These are phyloP conservation scores for Theretra japonica DNA, from an alignment of 2,888 invertebrate genomes.

Conservation along the genomic window DNA sequence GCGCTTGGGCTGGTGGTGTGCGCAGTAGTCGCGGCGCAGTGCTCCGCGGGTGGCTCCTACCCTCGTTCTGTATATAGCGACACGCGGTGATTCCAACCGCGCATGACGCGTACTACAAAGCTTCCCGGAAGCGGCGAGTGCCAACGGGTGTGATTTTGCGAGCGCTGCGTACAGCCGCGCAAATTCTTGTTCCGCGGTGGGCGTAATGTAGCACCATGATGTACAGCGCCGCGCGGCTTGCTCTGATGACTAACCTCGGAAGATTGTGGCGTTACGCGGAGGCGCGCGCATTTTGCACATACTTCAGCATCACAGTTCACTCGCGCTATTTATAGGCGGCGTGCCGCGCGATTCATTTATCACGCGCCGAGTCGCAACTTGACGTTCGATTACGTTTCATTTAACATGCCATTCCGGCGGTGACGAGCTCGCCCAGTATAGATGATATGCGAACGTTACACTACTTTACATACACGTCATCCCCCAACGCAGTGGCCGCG, in stretches of 20 bases:
- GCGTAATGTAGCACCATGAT: constrained; percentile 33
- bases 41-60: constrained; percentile 35
- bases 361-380: constrained; percentile 20
- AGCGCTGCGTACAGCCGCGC: constrained; percentile 40
- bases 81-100: constrained; percentile 34
- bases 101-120: constrained; percentile 36
- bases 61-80: constrained; percentile 17
- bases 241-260: constrained; percentile 25
- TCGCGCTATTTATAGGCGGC: constrained; percentile 12
- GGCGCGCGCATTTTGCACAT: constrained; percentile 18
- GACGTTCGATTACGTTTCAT: constrained; percentile 25
- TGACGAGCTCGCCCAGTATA: constrained; percentile 1
- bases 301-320: constrained; percentile 20
- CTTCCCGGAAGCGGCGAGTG: constrained; percentile 55
- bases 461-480: background rate
- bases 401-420: constrained; percentile 22
- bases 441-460: background rate
- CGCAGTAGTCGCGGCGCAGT: no score
- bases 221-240: constrained; percentile 30
- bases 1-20: no score
- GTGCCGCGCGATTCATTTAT: constrained; percentile 13
- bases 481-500: background rate
- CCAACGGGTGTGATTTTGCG: constrained; percentile 51
- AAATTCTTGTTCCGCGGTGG: constrained; percentile 23
- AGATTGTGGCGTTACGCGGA: constrained; percentile 15